phyloP scores from a whole-genome alignment of 2,113 vertebrate species.

The Myrmophylax atrothorax region DNA sequence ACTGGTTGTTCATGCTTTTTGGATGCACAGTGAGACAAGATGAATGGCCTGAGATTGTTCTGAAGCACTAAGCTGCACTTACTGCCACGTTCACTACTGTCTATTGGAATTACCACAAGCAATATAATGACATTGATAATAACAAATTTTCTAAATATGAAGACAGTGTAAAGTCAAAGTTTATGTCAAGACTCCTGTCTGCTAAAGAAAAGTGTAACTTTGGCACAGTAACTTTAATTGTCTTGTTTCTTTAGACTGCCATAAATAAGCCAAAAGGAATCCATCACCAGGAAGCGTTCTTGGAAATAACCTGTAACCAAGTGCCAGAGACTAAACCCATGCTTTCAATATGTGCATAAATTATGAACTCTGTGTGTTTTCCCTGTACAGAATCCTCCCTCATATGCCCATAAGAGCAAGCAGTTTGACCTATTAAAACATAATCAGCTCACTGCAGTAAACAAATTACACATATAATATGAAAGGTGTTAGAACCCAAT shows the following conservation, averaged over 20 bases:
- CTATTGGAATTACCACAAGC: not conserved
- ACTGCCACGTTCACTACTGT: not conserved
- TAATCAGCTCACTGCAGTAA: not conserved
- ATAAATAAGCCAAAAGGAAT: not conserved
- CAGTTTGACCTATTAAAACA: not conserved
- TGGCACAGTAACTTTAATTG: not conserved
- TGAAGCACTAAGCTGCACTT: not conserved
- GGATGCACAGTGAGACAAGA: not conserved
- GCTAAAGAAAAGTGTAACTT: not conserved
- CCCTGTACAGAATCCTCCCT: not conserved
- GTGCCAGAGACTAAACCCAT: not conserved
- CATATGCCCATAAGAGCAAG: not conserved
- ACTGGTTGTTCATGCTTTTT: not conserved
- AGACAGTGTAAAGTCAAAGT: not conserved
- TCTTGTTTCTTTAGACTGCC: not conserved
- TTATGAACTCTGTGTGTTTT: not conserved
- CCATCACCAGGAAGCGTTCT: not conserved
- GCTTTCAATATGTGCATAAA: not conserved
- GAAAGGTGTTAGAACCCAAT: not conserved
- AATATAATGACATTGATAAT: not conserved
- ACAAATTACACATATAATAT: not conserved
- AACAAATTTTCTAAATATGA: not conserved
- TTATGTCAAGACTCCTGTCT: not conserved
- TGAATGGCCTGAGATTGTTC: not conserved
- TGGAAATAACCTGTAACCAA: not conserved